These are phyloP conservation scores for Rhinoderma darwinii DNA, from an alignment of 2,113 vertebrate genomes.

Conservation along the genomic window DNA sequence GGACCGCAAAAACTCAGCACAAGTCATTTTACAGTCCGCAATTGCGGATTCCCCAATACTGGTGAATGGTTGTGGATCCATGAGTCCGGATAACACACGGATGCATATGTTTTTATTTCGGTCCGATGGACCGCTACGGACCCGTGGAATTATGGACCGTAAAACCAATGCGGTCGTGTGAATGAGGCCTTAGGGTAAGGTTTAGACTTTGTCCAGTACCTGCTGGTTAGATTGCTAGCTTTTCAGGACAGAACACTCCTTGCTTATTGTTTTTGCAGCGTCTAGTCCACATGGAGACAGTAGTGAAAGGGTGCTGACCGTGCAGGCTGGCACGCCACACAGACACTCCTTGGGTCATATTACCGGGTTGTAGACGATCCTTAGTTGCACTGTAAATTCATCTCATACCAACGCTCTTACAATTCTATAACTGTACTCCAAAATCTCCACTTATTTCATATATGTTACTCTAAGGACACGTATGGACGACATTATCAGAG, in stretches of 20 bases:
- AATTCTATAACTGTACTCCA: conserved; percentile 78
- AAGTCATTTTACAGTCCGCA: no score
- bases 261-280: background rate
- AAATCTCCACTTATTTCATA: conserved; percentile 1
- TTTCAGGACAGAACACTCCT: no score
- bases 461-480: background rate
- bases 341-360: conserved; percentile 37
- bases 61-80: no score
- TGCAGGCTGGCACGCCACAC: conserved; percentile 17
- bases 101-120: no score
- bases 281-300: background rate
- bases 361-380: conserved; percentile 25
- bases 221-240: background rate
- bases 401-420: conserved; percentile 42
- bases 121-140: no score
- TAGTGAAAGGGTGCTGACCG: background rate
- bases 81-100: no score
- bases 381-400: conserved; percentile 35
- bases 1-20: no score
- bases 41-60: no score
- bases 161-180: no score
- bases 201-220: background rate
- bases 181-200: no score
- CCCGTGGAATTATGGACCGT: no score
- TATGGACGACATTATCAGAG: background rate